Conservation (phyloP, 2,888 invertebrate species). For the Seira sanloemensis region DNA sequence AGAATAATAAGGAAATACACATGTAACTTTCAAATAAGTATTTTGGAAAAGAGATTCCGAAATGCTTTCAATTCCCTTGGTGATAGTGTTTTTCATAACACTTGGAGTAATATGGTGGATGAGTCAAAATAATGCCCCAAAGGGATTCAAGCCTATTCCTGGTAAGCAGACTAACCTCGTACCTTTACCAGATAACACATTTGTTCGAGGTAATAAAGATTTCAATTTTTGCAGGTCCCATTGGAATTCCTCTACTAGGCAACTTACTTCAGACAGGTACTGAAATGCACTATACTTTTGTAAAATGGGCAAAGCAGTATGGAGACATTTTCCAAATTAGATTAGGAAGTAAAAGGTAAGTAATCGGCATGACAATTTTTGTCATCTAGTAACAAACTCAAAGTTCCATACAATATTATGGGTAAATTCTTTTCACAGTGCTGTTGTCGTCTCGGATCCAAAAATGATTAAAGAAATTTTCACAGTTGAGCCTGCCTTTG, state of each 20-base stretch:
- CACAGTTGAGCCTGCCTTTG: background rate
- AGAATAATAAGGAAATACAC: too few species aligned
- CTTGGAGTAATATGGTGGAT: conserved; percentile 42
- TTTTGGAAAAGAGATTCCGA: too few species aligned
- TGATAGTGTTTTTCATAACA: conserved; percentile 9
- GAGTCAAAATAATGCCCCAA: background rate
- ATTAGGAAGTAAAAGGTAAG: conserved; percentile 41
- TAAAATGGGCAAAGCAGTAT: conserved; percentile 53
- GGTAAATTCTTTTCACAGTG: background rate
- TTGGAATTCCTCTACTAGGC: conserved; percentile 46
- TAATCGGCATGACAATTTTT: background rate
- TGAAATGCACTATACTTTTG: conserved; percentile 32
- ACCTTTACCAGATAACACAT: background rate
- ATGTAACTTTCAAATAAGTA: too few species aligned
- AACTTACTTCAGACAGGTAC: conserved; percentile 47
- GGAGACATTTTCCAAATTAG: conserved; percentile 50
- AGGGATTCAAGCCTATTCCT: background rate
- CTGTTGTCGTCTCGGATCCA: background rate
- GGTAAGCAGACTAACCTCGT: background rate
- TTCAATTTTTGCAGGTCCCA: conserved; percentile 39
- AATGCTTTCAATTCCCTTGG: conserved; percentile 30
- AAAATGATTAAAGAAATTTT: conserved; percentile 9
- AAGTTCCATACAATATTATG: background rate
- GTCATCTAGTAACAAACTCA: too few species aligned
- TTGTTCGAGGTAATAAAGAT: background rate